phyloP scores from a whole-genome alignment of 2,888 invertebrate species.

The Cylloceria caligata region DNA sequence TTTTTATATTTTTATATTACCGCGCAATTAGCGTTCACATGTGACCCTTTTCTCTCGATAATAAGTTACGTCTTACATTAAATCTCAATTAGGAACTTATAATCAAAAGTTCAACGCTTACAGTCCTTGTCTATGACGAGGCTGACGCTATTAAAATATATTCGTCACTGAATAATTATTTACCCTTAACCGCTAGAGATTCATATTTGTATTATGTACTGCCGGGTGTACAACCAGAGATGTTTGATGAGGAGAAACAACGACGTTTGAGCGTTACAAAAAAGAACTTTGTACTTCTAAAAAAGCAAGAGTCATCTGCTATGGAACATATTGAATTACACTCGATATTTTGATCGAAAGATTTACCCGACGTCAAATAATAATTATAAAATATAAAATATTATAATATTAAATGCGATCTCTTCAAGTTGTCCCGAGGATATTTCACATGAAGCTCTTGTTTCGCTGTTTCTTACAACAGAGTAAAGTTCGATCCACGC shows the following conservation, averaged over 20 bases:
- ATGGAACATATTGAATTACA: conserved; percentile 9
- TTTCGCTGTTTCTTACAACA: conserved; percentile 52
- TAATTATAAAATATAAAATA: too few relatives aligned
- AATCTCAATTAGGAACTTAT: too few relatives aligned
- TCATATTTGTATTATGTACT: not conserved
- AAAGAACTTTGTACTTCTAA: conserved; percentile 3
- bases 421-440: not conserved
- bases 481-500: not conserved
- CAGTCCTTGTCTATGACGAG: too few relatives aligned
- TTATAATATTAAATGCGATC: not conserved
- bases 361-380: not conserved
- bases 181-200: not conserved
- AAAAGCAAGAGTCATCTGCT: not conserved
- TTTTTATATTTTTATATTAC: too few relatives aligned
- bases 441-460: conserved; percentile 60
- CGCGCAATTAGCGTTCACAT: too few relatives aligned
- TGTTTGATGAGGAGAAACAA: not conserved
- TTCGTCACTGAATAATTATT: too few relatives aligned
- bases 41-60: too few relatives aligned
- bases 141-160: too few relatives aligned
- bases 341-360: conserved; percentile 1
- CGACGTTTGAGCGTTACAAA: not conserved
- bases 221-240: not conserved
- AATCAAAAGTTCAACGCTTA: too few relatives aligned
- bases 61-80: too few relatives aligned